Evolutionary conservation across 2,797 vertebrate genomes (phyloP), one percentile per base, ranked within the genome.

Genomic region (Emys orbicularis): DNA sequence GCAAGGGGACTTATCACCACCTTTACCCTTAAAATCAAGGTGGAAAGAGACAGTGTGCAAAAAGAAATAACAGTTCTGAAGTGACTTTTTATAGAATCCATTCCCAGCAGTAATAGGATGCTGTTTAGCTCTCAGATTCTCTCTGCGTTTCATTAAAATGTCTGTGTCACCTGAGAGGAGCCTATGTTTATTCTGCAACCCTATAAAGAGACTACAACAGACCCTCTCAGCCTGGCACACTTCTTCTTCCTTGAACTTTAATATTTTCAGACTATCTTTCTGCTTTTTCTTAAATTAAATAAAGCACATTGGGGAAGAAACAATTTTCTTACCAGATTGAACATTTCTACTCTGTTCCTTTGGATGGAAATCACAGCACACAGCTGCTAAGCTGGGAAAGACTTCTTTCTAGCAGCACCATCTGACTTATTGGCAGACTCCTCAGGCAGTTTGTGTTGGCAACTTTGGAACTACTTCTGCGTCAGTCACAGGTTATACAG

Each of bases 51-150:
- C 90, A 91, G 59, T 84, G 68, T 92, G 37, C 74, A 92, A 92
- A 79, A 95, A 82, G 91, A 83, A 77, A 59, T 25, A 94, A 83
- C 50, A 84, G 47, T 12, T 93, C 94, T 90, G 68, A 92, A 90
- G 23, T 50, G 34, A 31, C 49, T 93, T 97, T 94, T 88, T 29
- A 84, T 84, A 84, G 74, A 91, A 94, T 81, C 84, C 92, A 21
- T 92, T 96, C 77, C 76, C 31, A 79, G 65, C 56, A 90, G 85
- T 74, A 87, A 65, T 68, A 34, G 50, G 56, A 56, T 83, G 88
- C 79, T 83, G 12, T 87, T 93, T 83, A 83, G 85, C 23, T 61
- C 41, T 84, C 34, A 68, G 41, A 5, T 90, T 90, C 52, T 90
- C 52, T 79, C 61, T 88, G 27, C 90, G 52, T 65, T 97, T 91